A percentile compares a stretch with the other conserved stretches of the same genome.
These are phyloP conservation scores for Acronicta leporina DNA, from an alignment of 2,888 invertebrate species.

Conservation along the genomic window DNA sequence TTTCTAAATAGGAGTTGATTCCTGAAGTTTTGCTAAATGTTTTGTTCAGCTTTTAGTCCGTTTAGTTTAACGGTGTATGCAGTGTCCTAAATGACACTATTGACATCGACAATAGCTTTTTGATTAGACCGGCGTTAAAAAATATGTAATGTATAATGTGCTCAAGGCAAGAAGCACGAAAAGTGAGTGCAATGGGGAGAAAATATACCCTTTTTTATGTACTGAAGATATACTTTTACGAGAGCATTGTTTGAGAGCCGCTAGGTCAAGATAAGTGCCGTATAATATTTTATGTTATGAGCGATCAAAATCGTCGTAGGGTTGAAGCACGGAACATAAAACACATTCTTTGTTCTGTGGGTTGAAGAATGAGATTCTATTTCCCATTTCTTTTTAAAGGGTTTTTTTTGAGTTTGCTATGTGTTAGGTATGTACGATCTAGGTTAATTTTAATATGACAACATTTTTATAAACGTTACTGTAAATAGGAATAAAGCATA, in stretches of 20 bases:
- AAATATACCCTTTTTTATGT: slow-evolving; percentile 9
- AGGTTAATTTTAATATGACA: background rate
- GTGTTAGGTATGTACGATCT: too few relatives aligned
- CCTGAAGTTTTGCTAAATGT: too few relatives aligned
- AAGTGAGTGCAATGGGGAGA: background rate
- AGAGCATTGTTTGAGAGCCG: slow-evolving; percentile 9
- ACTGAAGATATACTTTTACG: slow-evolving; percentile 13
- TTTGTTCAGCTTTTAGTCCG: too few relatives aligned
- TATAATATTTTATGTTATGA: slow-evolving; percentile 28
- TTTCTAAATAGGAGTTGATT: too few relatives aligned
- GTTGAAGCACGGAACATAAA: too few relatives aligned
- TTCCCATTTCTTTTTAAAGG: slow-evolving; percentile 1
- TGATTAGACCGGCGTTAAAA: background rate
- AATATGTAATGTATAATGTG: slow-evolving; percentile 49
- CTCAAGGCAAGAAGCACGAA: slow-evolving; percentile 19
- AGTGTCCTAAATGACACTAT: too few relatives aligned
- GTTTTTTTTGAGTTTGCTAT: too few relatives aligned
- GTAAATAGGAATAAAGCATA: background rate
- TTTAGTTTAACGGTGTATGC: too few relatives aligned
- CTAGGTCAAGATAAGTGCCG: slow-evolving; percentile 14
- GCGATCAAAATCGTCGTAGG: slow-evolving; percentile 5
- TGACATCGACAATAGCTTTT: too few relatives aligned
- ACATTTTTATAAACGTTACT: too few relatives aligned
- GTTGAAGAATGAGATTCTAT: background rate
- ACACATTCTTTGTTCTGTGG: too few relatives aligned